A percentile compares a stretch with the other conserved stretches of the same genome.
phyloP scores from a whole-genome alignment of 1,140 invertebrate species.

The Tetramorium parvispinum region DNA sequence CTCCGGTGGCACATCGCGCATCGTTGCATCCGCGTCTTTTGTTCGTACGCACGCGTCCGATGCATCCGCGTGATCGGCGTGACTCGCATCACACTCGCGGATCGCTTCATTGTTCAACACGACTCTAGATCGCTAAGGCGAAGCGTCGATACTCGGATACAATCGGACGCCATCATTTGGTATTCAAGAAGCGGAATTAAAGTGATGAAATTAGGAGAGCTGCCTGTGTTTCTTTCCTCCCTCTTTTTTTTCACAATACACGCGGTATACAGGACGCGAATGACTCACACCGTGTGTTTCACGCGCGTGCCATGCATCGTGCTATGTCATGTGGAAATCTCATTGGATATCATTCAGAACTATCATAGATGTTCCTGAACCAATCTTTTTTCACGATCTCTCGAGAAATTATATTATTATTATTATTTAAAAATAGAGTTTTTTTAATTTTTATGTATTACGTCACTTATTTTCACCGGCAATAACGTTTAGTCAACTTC shows the following conservation, averaged over 20 bases:
- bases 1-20: background rate
- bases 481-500: background rate
- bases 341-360: background rate
- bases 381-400: background rate
- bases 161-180: background rate
- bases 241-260: background rate
- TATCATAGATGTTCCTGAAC: background rate
- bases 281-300: conserved; percentile 4
- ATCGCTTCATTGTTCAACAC: conserved; percentile 1
- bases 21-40: conserved; percentile 34
- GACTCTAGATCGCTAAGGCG: background rate
- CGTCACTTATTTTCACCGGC: background rate
- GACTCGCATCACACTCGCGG: conserved; percentile 41
- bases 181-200: conserved; percentile 30
- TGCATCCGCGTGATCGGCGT: conserved; percentile 55
- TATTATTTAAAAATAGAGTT: background rate
- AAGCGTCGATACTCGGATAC: background rate
- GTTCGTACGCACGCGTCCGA: conserved; percentile 19
- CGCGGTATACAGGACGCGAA: background rate
- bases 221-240: background rate
- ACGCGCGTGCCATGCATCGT: background rate
- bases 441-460: background rate
- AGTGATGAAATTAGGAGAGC: conserved; percentile 37
- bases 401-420: background rate
- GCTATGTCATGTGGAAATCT: background rate